These are phyloP conservation scores for Oppia nitens DNA, from an alignment of 1,140 invertebrate genomes.

Conservation along the genomic window DNA sequence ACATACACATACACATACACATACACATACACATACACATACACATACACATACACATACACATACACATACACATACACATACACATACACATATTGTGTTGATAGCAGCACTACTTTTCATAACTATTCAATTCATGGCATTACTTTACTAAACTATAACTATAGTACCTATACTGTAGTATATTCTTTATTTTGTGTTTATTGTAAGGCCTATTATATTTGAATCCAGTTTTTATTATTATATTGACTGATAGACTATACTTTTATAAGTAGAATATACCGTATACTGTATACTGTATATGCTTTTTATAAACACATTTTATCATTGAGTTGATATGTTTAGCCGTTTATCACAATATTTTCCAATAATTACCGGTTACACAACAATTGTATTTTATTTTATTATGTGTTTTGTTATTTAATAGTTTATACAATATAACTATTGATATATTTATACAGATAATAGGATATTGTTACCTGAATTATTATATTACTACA, in stretches of 20 bases:
- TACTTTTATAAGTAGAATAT: neutral
- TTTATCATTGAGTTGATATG: neutral
- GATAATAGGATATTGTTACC: no score
- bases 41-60: neutral
- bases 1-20: neutral
- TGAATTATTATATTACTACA: no score
- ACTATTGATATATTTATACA: no score
- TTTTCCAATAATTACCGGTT: neutral
- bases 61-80: slow-evolving; percentile 1
- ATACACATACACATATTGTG: neutral
- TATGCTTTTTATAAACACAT: no score
- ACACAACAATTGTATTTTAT: neutral
- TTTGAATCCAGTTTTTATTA: neutral
- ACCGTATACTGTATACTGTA: no score
- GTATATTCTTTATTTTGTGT: neutral
- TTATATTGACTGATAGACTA: neutral
- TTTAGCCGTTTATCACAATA: neutral
- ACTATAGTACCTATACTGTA: neutral
- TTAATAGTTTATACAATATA: no score
- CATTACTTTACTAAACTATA: neutral
- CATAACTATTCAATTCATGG: neutral
- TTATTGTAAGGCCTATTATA: neutral
- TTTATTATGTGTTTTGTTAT: no score
- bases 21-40: neutral
- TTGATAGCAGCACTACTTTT: no score